A percentile compares a stretch with the other conserved stretches of the same genome.
Conservation (phyloP, 1,140 invertebrate genomes). For the Proctacanthus coquilletti region DNA sequence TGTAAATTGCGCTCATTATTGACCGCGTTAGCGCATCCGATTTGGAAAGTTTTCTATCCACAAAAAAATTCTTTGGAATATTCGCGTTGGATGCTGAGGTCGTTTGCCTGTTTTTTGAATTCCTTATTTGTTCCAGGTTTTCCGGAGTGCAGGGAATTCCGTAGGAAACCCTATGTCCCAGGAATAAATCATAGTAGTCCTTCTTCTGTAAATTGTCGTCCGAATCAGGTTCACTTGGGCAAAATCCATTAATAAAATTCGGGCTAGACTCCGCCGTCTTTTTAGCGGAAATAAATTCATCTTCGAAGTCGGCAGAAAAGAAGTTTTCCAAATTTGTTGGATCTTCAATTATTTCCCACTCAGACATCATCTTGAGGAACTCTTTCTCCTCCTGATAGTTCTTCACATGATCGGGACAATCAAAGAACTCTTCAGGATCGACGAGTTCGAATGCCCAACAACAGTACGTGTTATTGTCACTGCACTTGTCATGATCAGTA, state of each 20-base stretch:
- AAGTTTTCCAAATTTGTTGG: conserved; percentile 15
- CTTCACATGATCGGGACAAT: conserved; percentile 24
- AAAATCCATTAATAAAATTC: no score
- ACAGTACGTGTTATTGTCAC: not conserved
- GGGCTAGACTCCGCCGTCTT: no score
- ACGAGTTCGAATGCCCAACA: conserved; percentile 12
- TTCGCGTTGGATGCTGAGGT: no score
- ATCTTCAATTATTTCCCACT: conserved; percentile 25
- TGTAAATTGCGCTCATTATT: conserved; percentile 26
- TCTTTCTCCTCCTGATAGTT: conserved; percentile 22
- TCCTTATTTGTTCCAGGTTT: no score
- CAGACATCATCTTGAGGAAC: conserved; percentile 24
- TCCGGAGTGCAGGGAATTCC: no score
- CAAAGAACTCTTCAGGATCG: conserved; percentile 26
- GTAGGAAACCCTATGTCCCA: no score
- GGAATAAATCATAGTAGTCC: no score
- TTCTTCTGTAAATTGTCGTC: no score
- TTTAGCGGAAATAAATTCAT: no score
- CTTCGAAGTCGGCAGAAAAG: conserved; percentile 24
- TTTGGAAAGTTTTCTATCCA: conserved; percentile 25
- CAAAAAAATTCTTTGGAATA: no score
- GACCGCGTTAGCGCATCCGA: conserved; percentile 25
- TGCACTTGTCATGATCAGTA: not conserved
- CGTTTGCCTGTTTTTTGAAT: no score
- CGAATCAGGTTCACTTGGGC: no score